phyloP scores from a whole-genome alignment of 2,797 vertebrate species.

The Bovichtus variegatus region DNA sequence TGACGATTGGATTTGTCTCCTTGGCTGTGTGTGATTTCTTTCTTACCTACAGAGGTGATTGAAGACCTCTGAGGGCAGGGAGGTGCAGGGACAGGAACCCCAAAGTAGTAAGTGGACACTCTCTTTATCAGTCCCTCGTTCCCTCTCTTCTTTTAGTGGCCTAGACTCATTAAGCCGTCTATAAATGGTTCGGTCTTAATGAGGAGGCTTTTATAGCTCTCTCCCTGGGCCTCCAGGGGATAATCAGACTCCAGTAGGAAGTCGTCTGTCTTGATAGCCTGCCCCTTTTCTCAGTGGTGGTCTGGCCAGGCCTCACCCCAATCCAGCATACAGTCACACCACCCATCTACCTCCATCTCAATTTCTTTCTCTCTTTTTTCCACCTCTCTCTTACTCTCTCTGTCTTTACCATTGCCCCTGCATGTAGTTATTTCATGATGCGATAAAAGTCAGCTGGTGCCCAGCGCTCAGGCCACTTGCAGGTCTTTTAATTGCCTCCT shows the following conservation, averaged over 20 bases:
- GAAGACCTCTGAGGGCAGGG: conserved; percentile 61
- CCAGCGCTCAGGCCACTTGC: conserved; percentile 87
- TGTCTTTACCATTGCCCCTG: conserved; percentile 83
- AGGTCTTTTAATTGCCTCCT: conserved; percentile 92
- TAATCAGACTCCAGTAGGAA: conserved; percentile 92
- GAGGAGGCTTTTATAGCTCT: conserved; percentile 84
- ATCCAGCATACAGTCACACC: conserved; percentile 55
- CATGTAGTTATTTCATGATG: conserved; percentile 89
- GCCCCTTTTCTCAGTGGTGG: conserved; percentile 91
- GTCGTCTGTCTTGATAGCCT: conserved; percentile 95
- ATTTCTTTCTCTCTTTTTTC: conserved; percentile 41
- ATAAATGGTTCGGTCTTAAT: conserved; percentile 84
- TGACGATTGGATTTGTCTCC: neutral
- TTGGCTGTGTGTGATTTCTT: conserved; percentile 4
- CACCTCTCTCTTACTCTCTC: neutral
- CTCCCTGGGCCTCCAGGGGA: conserved; percentile 79
- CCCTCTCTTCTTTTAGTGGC: conserved; percentile 80
- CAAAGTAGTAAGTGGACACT: conserved; percentile 72
- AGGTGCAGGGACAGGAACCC: conserved; percentile 70
- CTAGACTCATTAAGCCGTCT: conserved; percentile 85
- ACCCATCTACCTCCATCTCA: conserved; percentile 30
- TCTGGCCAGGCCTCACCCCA: conserved; percentile 82
- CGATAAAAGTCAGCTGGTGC: conserved; percentile 92
- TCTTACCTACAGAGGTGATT: neutral
- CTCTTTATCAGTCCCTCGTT: conserved; percentile 71